Base-by-base conservation (phyloP, 2,797 vertebrate genomes). In the Phyllotis vaccarum region DNA sequence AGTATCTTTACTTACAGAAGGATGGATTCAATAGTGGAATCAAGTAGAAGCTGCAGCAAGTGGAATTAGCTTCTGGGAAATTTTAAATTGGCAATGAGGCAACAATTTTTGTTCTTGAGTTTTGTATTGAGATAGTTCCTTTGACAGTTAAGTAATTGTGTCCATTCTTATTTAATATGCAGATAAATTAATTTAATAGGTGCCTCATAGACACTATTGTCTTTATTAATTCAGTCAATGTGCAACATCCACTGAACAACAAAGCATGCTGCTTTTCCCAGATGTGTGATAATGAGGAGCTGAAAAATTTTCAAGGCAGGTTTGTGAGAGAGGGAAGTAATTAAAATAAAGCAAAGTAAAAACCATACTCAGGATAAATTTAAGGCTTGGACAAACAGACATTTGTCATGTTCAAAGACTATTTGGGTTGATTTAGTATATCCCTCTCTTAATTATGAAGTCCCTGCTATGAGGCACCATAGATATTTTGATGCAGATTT, bases 1-100 rank as follows among this genome's bases (percentile, higher is more conserved):
- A 82, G 37, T 78, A 72, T 68, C 14, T 76, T 95, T 86, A 76
- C 54, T 95, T 95, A 80, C 46, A 83, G 56, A 56, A 83, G 37
- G 31, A 82, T 56, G 8, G 19, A 10, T 49, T 87, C 29, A 78
- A 1, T 40, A 52, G 12, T 58, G 27, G 52, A 19, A 2, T 46
- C 6, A 21, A 8, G 75, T 6, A 49, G 19, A 11, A 11, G 9
- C 19, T 89, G 31, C 16, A 76, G n/a, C 34, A 96, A 90, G 1
- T 46, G 8, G n/a, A 49, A 12, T 22, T 54, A 70, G 17, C 82
- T 94, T 93, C 29, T 46, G 14, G 22, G 21, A 12, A 89, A 91
- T 46, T 89, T 29, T 43, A 72, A 40, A 13, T 72, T 81, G 76
- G 49, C 8, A 29, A 37, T 56, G 22, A 24, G 27, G 3, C 90